Base-by-base conservation (phyloP, 2,888 invertebrate genomes). In the Yponomeuta plumbellus region DNA sequence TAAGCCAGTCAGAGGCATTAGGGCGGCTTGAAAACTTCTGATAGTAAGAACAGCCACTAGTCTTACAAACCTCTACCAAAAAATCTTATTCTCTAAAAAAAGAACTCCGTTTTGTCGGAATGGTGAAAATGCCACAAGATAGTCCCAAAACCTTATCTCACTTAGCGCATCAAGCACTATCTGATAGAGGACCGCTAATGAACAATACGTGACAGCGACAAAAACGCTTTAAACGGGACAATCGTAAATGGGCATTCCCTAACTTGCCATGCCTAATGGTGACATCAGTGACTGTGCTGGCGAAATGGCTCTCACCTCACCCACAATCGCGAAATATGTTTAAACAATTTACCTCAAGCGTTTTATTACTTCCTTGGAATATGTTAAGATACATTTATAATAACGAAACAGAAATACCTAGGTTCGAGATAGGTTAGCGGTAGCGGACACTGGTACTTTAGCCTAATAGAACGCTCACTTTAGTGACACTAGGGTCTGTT, bases 251-350 rank as follows among this genome's bases (percentile, higher is more conserved):
- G 81, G 68, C 67, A 76, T 76, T 77, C 75, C 79, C 81, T 83
- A 83, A 84, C 84, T 80, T 79, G 78, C 71, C 74, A 67, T 75
- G 70, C 70, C 78, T 79, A 79, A 75, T 77, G 78, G 78, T 90
- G 90, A 90, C 88, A 81, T 90, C 90, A 90, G 17, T 56, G 21
- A 22, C 64, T 22, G 73, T 73, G 66, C 82, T 85, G 87, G 80
- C 80, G 84, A 86, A 88, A 86, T 88, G 84, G 80, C 83, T 85
- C 84, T 88, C 87, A 86, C 88, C 34, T 87, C 88, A 88, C 88
- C 44, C 44, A 52, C 17, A 52, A 13, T 17, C 17, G 17, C 44
- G 13, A 52, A 52, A 52, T 52, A 52, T 52, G 44, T 52, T 52
- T 52, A 52, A 52, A 52, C 44, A 52, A 52, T 52, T 52, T 52